Evolutionary conservation across 2,113 vertebrate genomes (phyloP).

Genomic region (Candoia aspera): DNA sequence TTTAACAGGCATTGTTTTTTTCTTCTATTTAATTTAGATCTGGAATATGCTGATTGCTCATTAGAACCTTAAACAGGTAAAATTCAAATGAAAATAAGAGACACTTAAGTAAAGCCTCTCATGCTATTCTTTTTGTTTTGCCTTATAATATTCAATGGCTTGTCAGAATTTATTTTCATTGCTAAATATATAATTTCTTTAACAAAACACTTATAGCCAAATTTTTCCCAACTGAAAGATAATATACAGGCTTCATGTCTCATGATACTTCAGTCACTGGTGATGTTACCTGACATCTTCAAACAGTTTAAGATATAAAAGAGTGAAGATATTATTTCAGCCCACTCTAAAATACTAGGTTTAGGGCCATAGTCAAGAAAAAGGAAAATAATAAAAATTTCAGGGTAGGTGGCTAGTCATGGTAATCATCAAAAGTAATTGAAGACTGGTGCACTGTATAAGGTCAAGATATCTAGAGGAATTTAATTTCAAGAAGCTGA

Average conservation of each 20-base stretch:
- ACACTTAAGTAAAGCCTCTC: neutral
- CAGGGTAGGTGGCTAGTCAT: too few relatives aligned
- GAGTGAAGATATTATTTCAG: neutral
- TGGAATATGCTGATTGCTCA: accelerated
- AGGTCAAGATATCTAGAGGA: neutral
- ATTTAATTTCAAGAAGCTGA: neutral
- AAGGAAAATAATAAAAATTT: neutral
- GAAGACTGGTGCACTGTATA: neutral
- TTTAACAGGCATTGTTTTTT: neutral
- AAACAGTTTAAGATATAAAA: neutral
- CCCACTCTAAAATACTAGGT: neutral
- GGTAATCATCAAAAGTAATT: neutral
- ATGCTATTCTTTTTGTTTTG: neutral
- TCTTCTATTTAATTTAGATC: neutral
- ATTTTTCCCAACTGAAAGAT: neutral
- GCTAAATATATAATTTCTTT: neutral
- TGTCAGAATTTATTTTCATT: neutral
- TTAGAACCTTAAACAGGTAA: neutral
- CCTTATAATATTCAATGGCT: neutral
- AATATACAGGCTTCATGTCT: neutral
- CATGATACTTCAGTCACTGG: neutral
- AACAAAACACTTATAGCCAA: neutral
- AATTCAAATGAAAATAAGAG: neutral
- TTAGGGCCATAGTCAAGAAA: neutral
- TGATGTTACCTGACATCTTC: neutral